These are phyloP conservation scores for Graptemys geographica DNA, from an alignment of 2,797 vertebrate species.

Conservation along the genomic window DNA sequence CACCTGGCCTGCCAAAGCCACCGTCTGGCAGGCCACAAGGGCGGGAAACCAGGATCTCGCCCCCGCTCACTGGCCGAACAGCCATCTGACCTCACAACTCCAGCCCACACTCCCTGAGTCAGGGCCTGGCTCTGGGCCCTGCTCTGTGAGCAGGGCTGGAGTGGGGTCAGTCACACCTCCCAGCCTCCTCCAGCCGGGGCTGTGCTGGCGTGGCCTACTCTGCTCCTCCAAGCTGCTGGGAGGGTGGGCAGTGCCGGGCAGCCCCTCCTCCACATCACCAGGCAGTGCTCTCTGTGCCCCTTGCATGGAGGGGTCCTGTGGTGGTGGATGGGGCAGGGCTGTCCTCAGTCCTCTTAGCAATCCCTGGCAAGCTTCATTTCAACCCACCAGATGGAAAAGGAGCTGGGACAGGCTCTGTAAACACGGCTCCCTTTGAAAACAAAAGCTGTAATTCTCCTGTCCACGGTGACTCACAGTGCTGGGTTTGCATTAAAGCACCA, in stretches of 20 bases:
- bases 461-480: neutral
- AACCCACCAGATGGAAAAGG: neutral
- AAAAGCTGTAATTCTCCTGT: neutral
- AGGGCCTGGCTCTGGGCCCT: neutral
- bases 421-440: neutral
- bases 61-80: neutral
- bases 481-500: neutral
- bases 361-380: neutral
- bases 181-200: neutral
- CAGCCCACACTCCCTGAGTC: neutral
- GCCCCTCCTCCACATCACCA: too few species aligned
- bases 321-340: neutral
- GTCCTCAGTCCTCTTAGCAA: neutral
- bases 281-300: neutral
- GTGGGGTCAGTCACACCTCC: neutral
- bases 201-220: neutral
- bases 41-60: neutral
- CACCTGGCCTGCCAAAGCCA: neutral
- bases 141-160: neutral
- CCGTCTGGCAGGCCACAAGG: neutral
- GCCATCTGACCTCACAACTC: neutral
- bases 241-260: neutral
- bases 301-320: neutral
- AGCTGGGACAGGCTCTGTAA: neutral
- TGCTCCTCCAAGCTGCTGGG: too few species aligned